phyloP scores from a whole-genome alignment of 2,888 invertebrate genomes.

The Thysanoteuthis rhombus region DNA sequence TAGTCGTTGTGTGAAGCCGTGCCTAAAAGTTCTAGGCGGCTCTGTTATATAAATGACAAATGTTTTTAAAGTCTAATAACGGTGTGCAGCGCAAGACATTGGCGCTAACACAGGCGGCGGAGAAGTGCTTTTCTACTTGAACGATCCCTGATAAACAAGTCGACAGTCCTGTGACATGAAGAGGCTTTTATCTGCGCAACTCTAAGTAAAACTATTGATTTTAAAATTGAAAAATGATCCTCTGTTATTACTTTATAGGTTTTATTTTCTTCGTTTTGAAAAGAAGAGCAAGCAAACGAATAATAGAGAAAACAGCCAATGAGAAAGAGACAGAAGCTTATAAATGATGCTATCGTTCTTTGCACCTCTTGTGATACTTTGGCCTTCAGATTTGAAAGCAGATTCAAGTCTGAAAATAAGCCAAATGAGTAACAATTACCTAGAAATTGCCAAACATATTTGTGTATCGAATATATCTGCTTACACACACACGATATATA shows the following conservation, averaged over 20 bases:
- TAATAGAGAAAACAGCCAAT: neutral
- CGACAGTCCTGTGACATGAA: neutral
- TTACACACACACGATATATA: neutral
- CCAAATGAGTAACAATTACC: neutral
- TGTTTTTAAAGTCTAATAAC: constrained; percentile 12
- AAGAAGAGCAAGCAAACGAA: neutral
- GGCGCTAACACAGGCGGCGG: neutral
- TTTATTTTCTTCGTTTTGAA: neutral
- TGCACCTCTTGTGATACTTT: neutral
- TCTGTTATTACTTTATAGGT: constrained; percentile 1
- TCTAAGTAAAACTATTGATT: neutral
- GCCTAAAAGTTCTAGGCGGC: constrained; percentile 12
- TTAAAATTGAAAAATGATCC: constrained; percentile 12
- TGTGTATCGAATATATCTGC: neutral
- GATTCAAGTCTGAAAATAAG: neutral
- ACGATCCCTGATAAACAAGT: neutral
- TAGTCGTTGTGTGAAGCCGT: neutral
- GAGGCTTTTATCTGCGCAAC: neutral
- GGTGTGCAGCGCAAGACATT: neutral
- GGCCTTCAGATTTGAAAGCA: neutral
- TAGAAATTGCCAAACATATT: neutral
- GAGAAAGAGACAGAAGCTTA: neutral
- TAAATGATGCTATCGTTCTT: neutral
- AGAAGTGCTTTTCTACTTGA: constrained; percentile 12
- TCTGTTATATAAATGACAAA: neutral